Evolutionary conservation across 1,140 invertebrate species (phyloP).

Genomic region (Cecropterus lyciades): DNA sequence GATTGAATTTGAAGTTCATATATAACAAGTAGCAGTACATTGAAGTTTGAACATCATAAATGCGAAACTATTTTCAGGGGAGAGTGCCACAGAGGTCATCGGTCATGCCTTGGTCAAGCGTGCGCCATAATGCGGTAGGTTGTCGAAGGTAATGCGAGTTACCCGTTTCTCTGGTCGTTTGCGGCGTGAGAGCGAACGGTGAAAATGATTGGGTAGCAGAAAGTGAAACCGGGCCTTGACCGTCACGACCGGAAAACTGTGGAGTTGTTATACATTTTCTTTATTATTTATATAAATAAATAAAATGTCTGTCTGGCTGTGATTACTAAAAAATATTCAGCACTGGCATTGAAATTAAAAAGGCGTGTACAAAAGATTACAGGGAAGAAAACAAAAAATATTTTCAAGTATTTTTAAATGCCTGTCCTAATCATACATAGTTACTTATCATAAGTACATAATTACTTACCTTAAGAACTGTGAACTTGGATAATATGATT

Average conservation of each 20-base stretch:
- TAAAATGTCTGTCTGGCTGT: too few relatives aligned
- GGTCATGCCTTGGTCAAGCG: neutral
- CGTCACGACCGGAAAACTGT: conserved; percentile 56
- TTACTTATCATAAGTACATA: too few relatives aligned
- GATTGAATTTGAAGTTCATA: too few relatives aligned
- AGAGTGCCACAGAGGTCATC: conserved; percentile 1
- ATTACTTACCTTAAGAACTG: too few relatives aligned
- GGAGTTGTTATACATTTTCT: conserved; percentile 41
- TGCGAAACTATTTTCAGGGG: neutral
- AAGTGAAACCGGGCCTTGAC: conserved; percentile 79
- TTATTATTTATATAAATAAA: neutral
- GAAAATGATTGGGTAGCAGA: conserved; percentile 72
- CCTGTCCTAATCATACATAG: too few relatives aligned
- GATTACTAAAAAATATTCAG: too few relatives aligned
- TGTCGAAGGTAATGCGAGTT: neutral
- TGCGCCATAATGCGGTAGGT: conserved; percentile 11
- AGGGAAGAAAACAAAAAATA: too few relatives aligned
- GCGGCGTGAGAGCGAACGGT: conserved; percentile 67
- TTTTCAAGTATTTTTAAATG: too few relatives aligned
- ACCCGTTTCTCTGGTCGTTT: conserved; percentile 35
- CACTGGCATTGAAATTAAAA: too few relatives aligned
- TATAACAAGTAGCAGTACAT: neutral
- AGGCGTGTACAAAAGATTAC: too few relatives aligned
- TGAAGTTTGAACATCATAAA: neutral
- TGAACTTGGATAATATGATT: too few relatives aligned